These are phyloP conservation scores for Taenioides sp. DNA, from an alignment of 2,797 vertebrate species.

Conservation along the genomic window DNA sequence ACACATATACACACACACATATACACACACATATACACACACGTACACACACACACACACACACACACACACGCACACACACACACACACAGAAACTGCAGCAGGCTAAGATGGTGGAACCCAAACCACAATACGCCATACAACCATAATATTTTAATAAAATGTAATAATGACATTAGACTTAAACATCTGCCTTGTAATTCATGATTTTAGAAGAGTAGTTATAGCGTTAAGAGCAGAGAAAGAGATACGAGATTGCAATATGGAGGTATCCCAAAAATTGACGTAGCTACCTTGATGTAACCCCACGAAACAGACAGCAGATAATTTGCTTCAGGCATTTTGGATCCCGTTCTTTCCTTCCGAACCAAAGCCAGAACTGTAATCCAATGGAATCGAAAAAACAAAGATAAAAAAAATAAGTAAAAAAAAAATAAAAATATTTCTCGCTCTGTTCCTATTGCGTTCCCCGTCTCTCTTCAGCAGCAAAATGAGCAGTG, in stretches of 20 bases:
- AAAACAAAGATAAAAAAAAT: slow-evolving; percentile 58
- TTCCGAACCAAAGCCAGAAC: slow-evolving; percentile 77
- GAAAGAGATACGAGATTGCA: background rate
- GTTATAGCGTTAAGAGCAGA: background rate
- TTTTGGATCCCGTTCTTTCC: slow-evolving; percentile 87
- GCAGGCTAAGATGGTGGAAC: slow-evolving; percentile 68
- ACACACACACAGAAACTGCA: slow-evolving; percentile 59
- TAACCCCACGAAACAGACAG: slow-evolving; percentile 99
- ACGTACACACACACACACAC: slow-evolving; percentile 40
- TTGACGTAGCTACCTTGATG: slow-evolving; percentile 89
- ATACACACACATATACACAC: slow-evolving; percentile 37
- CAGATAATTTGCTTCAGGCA: slow-evolving; percentile 99
- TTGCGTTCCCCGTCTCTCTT: slow-evolving; percentile 45
- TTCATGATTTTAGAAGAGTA: background rate
- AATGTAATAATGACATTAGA: too few relatives aligned
- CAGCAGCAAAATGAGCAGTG: slow-evolving; percentile 53
- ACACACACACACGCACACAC: slow-evolving; percentile 25
- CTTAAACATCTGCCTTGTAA: background rate
- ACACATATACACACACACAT: slow-evolving; percentile 30
- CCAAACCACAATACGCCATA: slow-evolving; percentile 58
- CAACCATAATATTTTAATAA: slow-evolving; percentile 24
- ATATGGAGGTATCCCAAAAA: slow-evolving; percentile 40
- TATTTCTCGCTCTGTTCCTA: slow-evolving; percentile 44
- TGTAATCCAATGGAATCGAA: slow-evolving; percentile 64
- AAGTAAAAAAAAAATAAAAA: slow-evolving; percentile 21